Evolutionary conservation across 2,797 vertebrate species (phyloP).

Genomic region (Setipinna tenuifilis): DNA sequence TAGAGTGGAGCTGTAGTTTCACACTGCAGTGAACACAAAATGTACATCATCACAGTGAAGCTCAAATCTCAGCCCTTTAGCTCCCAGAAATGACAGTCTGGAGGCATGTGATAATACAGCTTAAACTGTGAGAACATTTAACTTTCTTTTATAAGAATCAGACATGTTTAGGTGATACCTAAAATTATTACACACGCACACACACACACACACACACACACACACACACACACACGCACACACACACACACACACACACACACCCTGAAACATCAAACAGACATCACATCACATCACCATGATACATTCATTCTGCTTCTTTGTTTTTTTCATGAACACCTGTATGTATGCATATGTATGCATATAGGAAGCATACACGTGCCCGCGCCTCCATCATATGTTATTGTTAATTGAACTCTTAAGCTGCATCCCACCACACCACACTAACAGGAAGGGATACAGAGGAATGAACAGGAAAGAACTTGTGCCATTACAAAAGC

Average conservation of each 20-base stretch:
- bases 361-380: neutral
- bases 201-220: neutral
- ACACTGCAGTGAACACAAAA: neutral
- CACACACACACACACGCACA: constrained; percentile 30
- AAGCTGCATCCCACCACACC: neutral
- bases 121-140: no score
- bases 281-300: no score
- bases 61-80: no score
- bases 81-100: no score
- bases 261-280: no score
- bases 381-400: neutral
- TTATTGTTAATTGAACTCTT: neutral
- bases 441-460: neutral
- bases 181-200: no score
- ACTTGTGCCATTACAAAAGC: no score
- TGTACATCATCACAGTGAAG: neutral
- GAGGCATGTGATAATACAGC: no score
- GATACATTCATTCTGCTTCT: neutral
- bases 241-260: neutral
- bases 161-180: no score
- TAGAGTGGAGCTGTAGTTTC: neutral
- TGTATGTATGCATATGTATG: neutral
- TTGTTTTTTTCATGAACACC: neutral
- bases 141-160: no score
- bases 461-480: no score